Base-by-base conservation (phyloP, 2,113 vertebrate genomes). In the Cavia aperea region DNA sequence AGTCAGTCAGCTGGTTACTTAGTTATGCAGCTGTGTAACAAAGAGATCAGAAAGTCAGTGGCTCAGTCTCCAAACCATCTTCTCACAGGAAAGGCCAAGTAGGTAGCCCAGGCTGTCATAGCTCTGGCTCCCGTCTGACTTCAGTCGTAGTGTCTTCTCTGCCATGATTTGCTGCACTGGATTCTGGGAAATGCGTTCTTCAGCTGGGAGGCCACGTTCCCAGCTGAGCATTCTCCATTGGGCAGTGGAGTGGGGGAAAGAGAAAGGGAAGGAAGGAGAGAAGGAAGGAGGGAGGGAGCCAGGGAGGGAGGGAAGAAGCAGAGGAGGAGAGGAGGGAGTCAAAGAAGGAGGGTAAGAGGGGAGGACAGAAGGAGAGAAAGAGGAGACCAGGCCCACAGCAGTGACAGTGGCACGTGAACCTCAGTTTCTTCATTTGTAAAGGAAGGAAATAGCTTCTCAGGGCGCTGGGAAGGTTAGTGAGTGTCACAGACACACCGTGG, bases 341-440 rank as follows among this genome's bases (percentile, higher is more conserved):
- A 33, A 16, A 15, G 12, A 3, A 4, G 51, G 5, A 16, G 43
- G 0, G 73, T 1, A 10, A 51, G 58, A 43, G 10, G 75, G 12
- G 2, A 33, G 43, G 31, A 2, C 29, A 39, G 2, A 19, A 54
- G 83, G 31, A 21, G 66, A 51, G 36, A 16, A 26, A 23, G 36
- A 2, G 51, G 6, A 23, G n/a, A 1, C 13, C 1, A 43, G 31
- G 62, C 4, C 5, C 1, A 3, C 4, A 19, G 51, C 29, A 7
- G 3, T 3, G 23, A 43, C 18, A 9, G 0, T 7, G 6, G 24
- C 62, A 6, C 0, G 58, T 21, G 81, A 13, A 7, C n/a, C 21
- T 70, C 73, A 2, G 43, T 29, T 93, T 75, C 46, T 19, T 78
- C 70, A 5, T n/a, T 3, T 21, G 78, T 26, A 7, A 49, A 51